Conservation (phyloP, 1,140 invertebrate species). For the Rhagoletis pomonella region DNA sequence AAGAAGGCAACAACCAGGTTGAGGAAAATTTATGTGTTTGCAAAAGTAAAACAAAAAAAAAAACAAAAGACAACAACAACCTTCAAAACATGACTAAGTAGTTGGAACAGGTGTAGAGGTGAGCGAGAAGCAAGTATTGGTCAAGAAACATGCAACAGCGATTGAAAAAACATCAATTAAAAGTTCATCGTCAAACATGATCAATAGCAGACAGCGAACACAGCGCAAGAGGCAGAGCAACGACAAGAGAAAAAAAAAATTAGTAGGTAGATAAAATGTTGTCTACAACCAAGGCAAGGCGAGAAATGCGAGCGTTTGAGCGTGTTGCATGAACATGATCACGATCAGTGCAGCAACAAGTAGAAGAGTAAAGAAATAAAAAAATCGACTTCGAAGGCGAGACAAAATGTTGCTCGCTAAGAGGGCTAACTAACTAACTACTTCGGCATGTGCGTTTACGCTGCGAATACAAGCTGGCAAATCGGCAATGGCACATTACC, state of each 20-base stretch:
- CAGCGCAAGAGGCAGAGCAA: slow-evolving; percentile 8
- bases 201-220: slow-evolving; percentile 54
- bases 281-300: background rate
- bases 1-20: background rate
- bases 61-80: background rate
- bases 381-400: background rate
- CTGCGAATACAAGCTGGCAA: background rate
- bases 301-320: slow-evolving; percentile 13
- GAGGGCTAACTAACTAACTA: background rate
- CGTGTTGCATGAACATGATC: slow-evolving; percentile 51
- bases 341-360: background rate
- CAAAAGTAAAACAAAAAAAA: background rate
- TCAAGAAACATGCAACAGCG: slow-evolving; percentile 23
- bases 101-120: slow-evolving; percentile 5
- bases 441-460: background rate
- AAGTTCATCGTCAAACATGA: slow-evolving; percentile 59
- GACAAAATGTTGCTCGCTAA: background rate
- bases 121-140: background rate
- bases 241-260: slow-evolving; percentile 8
- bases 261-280: background rate
- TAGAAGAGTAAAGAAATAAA: background rate
- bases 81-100: background rate
- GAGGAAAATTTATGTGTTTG: background rate
- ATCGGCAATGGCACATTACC: background rate
- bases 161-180: slow-evolving; percentile 60